Evolutionary conservation across 35 echinoderm and acorn worm genomes (phyloP).

Genomic region (Patiria miniata): DNA sequence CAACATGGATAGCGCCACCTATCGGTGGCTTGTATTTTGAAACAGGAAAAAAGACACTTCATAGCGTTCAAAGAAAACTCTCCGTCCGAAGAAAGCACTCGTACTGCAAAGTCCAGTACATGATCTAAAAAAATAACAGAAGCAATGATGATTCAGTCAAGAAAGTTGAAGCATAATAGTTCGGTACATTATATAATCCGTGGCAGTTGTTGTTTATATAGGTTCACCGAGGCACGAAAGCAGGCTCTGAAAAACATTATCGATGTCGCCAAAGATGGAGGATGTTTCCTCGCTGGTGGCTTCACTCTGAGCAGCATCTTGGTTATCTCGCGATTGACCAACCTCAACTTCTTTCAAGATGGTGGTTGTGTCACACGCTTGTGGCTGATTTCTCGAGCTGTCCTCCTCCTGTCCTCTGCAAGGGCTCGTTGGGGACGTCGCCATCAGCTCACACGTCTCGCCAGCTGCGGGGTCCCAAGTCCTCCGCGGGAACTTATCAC

Average conservation of each 20-base stretch:
- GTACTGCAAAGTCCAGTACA: too few species aligned
- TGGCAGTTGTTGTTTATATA: background rate
- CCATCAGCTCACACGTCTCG: background rate
- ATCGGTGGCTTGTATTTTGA: too few species aligned
- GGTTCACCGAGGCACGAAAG: conserved; percentile 21
- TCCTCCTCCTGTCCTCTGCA: background rate
- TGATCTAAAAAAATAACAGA: too few species aligned
- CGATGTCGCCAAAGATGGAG: conserved; percentile 15
- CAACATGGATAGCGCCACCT: too few species aligned
- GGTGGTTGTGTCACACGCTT: background rate
- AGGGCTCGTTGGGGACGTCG: background rate
- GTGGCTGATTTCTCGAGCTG: background rate
- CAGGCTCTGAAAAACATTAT: conserved; percentile 8
- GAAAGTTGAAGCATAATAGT: too few species aligned
- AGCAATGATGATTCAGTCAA: too few species aligned
- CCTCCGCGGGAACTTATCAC: background rate
- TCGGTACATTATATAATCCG: too few species aligned
- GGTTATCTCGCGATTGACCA: background rate
- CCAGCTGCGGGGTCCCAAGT: background rate
- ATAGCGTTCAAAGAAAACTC: too few species aligned
- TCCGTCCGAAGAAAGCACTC: too few species aligned
- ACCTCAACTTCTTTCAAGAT: too few species aligned
- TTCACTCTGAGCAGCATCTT: background rate
- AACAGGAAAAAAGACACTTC: too few species aligned
- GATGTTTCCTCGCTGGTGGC: background rate